Conservation (phyloP, 2,113 vertebrate genomes). For the Scatophagus argus region DNA sequence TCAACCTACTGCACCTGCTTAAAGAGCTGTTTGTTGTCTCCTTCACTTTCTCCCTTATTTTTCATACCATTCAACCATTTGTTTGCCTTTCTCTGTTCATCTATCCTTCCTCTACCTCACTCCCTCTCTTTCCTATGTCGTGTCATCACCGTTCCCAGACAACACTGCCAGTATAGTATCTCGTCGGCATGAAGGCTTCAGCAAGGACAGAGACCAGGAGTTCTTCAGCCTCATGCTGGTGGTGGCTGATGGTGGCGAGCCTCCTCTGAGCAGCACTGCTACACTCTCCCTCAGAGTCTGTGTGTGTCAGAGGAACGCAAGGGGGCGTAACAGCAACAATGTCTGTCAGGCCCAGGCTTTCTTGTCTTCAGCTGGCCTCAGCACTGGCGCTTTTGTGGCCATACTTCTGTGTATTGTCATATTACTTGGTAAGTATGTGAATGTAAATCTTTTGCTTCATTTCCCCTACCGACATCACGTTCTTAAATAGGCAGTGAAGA, state of each 20-base stretch:
- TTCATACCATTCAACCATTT: background rate
- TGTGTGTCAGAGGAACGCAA: constrained; percentile 84
- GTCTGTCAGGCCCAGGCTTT: constrained; percentile 92
- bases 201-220: constrained; percentile 83
- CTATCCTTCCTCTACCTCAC: background rate
- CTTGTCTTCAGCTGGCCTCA: constrained; percentile 91
- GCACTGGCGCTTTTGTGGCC: constrained; percentile 93
- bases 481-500: background rate
- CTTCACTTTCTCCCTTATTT: background rate
- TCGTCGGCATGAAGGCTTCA: constrained; percentile 85
- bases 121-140: no score
- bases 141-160: constrained; percentile 78
- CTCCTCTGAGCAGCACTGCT: constrained; percentile 91
- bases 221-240: constrained; percentile 88
- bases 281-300: constrained; percentile 92
- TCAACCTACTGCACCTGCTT: background rate
- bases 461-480: background rate
- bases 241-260: constrained; percentile 91
- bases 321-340: constrained; percentile 72
- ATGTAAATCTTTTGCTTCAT: background rate
- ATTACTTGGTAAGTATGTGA: constrained; percentile 88
- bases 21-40: background rate
- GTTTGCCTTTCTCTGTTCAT: background rate
- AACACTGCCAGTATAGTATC: constrained; percentile 92
- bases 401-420: constrained; percentile 94